Evolutionary conservation across 2,797 vertebrate species (phyloP), one percentile per base, ranked within the genome.

Genomic region (Sarcophilus harrisii): DNA sequence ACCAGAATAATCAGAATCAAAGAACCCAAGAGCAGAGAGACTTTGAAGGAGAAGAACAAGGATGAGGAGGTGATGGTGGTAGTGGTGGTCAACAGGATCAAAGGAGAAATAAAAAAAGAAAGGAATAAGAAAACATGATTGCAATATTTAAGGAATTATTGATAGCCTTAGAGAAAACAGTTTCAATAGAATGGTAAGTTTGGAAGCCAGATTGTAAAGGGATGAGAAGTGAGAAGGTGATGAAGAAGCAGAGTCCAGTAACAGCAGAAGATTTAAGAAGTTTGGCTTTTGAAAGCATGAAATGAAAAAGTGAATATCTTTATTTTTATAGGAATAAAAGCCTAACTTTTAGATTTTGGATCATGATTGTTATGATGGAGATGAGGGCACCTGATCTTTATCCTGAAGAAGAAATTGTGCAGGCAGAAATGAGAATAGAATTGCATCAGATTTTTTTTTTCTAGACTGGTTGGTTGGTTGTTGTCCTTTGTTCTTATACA

Each of bases 141-240:
- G 4, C 66, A 90, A 6, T 55, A 32, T 73, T 73, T 38, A 38
- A 73, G 8, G 54, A 91, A 58, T 18, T 14, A 11, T 29, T 32
- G 90, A 66, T 87, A 94, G 16, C 29, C 57, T 49, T 73, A 54
- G 38, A 57, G 14, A 90, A 49, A n/a, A 94, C 2, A 90, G 16
- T 18, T 95, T 95, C 16, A 89, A 28, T 92, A 96, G 92, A 97
- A 91, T 59, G 4, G 4, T n/a, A 73, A 11, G 59, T 38, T 59
- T 57, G 90, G 89, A 93, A 91, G 91, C 24, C 52, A 91, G 27
- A 49, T 0, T 21, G 14, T 38, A 29, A 3, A 9, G 6, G 10
- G 8, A 30, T 45, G 28, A 94, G 66, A 94, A 96, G 30, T 57
- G 58, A 87, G 49, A 9, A 32, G 6, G 58, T 55, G 55, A 28